phyloP scores from a whole-genome alignment of 2,797 vertebrate species.

The Ptychadena robeensis region DNA sequence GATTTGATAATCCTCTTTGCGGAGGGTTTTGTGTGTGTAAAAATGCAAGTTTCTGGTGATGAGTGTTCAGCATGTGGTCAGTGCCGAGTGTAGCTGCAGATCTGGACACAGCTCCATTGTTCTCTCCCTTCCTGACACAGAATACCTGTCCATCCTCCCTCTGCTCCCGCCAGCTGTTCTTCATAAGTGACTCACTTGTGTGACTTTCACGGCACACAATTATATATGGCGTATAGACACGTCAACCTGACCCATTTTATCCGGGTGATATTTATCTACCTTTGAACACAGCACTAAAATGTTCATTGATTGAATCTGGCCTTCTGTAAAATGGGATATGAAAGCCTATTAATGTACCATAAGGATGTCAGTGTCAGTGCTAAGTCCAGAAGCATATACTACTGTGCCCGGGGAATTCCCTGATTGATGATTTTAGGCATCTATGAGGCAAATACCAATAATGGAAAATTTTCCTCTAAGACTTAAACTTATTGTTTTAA shows the following conservation, averaged over 20 bases:
- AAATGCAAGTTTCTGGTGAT: constrained; percentile 58
- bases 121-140: constrained; percentile 70
- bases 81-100: constrained; percentile 63
- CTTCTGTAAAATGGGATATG: neutral
- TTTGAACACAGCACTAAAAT: neutral
- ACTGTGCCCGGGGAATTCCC: too few relatives aligned
- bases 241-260: neutral
- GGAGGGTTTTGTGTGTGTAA: constrained; percentile 69
- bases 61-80: constrained; percentile 66
- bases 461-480: neutral
- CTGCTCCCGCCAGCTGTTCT: constrained; percentile 1
- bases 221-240: constrained; percentile 6
- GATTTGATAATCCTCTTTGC: constrained; percentile 63
- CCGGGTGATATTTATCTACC: neutral
- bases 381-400: neutral
- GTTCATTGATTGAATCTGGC: neutral
- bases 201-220: constrained; percentile 8
- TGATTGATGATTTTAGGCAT: too few relatives aligned
- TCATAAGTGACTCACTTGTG: neutral
- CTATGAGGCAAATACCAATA: neutral
- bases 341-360: neutral
- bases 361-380: neutral
- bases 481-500: too few relatives aligned
- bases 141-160: constrained; percentile 64
- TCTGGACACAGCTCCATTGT: constrained; percentile 72